phyloP scores from a whole-genome alignment of 1,140 invertebrate genomes.

The Rhizoglyphus robini region DNA sequence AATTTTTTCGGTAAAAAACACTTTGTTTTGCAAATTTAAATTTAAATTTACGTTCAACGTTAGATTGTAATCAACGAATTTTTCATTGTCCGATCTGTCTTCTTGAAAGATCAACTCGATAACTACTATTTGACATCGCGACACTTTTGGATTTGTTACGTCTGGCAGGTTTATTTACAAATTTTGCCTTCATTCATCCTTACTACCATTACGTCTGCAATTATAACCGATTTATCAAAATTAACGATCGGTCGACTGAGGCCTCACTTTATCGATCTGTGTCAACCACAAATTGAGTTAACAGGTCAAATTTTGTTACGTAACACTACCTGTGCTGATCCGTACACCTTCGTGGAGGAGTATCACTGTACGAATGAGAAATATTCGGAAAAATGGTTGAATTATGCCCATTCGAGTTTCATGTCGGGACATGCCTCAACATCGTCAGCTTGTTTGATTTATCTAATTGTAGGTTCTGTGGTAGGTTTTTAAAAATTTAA shows the following conservation, averaged over 20 bases:
- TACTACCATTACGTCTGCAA: conserved; percentile 60
- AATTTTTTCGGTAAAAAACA: not conserved
- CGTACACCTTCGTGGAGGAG: conserved; percentile 33
- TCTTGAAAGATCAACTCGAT: not conserved
- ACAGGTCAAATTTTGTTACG: conserved; percentile 23
- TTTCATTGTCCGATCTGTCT: not conserved
- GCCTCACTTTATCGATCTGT: conserved; percentile 69
- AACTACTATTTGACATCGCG: not conserved
- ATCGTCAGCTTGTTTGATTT: conserved; percentile 38
- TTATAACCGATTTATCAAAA: conserved; percentile 76
- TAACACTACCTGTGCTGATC: not conserved
- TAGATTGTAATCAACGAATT: not conserved
- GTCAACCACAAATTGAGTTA: conserved; percentile 34
- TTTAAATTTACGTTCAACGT: too few species aligned
- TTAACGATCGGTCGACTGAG: conserved; percentile 76
- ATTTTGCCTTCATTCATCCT: conserved; percentile 67
- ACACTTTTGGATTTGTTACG: not conserved
- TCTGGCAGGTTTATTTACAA: conserved; percentile 16
- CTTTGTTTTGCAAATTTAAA: not conserved
- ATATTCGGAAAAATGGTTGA: conserved; percentile 26
- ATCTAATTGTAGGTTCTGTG: conserved; percentile 39
- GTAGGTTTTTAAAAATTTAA: too few species aligned
- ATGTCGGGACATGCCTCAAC: conserved; percentile 47
- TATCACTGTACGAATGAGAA: conserved; percentile 32
- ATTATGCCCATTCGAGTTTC: conserved; percentile 38